These are phyloP conservation scores for Hemicordylus capensis DNA, from an alignment of 2,113 vertebrate genomes.

Conservation along the genomic window DNA sequence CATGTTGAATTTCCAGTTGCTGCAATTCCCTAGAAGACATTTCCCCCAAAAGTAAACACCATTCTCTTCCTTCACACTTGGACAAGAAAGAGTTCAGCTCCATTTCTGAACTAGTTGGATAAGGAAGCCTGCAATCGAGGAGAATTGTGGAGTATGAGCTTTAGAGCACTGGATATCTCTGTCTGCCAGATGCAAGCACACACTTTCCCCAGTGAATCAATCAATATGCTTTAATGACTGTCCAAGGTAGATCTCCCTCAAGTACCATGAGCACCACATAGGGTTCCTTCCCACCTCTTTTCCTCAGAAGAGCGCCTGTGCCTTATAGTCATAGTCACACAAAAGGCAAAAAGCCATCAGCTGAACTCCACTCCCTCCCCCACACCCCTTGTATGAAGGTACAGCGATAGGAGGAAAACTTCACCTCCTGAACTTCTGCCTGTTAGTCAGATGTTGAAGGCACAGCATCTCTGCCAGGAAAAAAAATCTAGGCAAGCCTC, in stretches of 20 bases:
- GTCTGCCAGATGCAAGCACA: neutral
- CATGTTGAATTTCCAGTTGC: neutral
- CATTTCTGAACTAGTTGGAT: neutral
- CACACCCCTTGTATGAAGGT: neutral
- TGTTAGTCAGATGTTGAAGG: neutral
- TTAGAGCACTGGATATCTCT: neutral
- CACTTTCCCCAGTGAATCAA: neutral
- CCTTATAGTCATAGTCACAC: neutral
- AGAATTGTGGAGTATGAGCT: neutral
- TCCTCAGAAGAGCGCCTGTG: neutral
- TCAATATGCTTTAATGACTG: neutral
- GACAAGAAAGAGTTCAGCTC: neutral
- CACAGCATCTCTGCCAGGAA: neutral
- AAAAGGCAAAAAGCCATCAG: neutral
- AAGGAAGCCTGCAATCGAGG: neutral
- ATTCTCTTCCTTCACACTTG: neutral
- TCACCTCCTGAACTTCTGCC: neutral
- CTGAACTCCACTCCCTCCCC: too few species aligned
- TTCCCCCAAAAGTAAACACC: neutral
- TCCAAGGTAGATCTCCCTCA: neutral
- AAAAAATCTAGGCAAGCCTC: neutral
- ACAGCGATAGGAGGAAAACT: neutral
- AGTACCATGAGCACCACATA: neutral
- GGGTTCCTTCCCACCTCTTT: neutral
- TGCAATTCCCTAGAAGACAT: neutral